These are phyloP conservation scores for Petromus typicus DNA, from an alignment of 2,113 vertebrate species.

Conservation along the genomic window DNA sequence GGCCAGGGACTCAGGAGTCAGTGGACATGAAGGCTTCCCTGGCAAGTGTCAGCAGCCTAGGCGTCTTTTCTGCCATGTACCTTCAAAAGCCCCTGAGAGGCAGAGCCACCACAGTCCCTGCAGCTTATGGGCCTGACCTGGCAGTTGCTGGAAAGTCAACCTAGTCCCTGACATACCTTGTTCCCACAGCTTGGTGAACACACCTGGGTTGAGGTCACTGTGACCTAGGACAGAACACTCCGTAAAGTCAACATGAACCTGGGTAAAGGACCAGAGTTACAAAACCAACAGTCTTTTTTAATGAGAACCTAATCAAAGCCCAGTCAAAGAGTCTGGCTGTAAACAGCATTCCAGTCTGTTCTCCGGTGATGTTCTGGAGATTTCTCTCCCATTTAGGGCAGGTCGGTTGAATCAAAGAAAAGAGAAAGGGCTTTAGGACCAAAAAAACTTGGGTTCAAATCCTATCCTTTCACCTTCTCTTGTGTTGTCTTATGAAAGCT, in stretches of 20 bases:
- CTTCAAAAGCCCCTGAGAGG: fast-evolving
- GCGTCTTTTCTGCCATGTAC: fast-evolving
- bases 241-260: conserved; percentile 32
- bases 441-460: neutral
- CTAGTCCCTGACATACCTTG: neutral
- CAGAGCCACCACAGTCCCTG: neutral
- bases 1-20: neutral
- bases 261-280: neutral
- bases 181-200: neutral
- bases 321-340: neutral
- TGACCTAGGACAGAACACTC: conserved; percentile 30
- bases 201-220: neutral
- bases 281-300: neutral
- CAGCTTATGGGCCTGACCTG: too few species aligned
- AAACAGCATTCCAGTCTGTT: neutral
- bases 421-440: neutral
- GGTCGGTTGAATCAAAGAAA: neutral
- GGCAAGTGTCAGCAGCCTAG: neutral
- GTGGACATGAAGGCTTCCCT: neutral
- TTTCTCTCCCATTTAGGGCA: neutral
- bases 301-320: neutral
- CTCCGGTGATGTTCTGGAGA: neutral
- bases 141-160: neutral
- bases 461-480: neutral
- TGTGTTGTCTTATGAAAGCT: neutral